Evolutionary conservation across 2,113 vertebrate genomes (phyloP).

Genomic region (Hippocampus guttulatus): DNA sequence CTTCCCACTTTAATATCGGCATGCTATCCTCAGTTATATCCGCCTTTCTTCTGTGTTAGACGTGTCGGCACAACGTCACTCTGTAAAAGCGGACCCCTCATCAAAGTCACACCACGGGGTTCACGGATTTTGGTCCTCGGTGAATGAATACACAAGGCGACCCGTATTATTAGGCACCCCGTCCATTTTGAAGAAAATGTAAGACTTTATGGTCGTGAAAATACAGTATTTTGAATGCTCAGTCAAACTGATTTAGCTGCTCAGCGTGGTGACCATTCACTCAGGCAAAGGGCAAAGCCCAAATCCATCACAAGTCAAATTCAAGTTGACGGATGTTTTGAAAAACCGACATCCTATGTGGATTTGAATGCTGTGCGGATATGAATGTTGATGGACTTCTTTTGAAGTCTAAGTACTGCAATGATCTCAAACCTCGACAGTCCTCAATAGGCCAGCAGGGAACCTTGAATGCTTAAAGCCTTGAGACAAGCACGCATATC

Average conservation of each 20-base stretch:
- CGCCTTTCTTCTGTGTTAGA: no score
- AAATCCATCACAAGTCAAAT: conserved; percentile 30
- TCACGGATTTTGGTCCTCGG: no score
- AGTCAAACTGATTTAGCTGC: conserved; percentile 15
- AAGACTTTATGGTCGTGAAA: no score
- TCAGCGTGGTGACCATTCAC: conserved; percentile 14
- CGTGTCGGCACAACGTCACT: no score
- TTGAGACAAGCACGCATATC: conserved; percentile 7
- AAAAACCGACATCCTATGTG: conserved; percentile 12
- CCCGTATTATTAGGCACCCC: no score
- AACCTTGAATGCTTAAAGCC: background rate
- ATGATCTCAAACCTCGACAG: conserved; percentile 15
- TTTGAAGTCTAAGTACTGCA: background rate
- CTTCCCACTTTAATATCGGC: no score
- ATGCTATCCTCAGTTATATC: no score
- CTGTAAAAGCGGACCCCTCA: no score
- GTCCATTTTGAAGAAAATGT: no score
- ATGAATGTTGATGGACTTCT: conserved; percentile 25
- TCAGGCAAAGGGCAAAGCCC: conserved; percentile 2
- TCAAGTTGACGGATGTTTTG: conserved; percentile 25
- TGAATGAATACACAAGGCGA: no score
- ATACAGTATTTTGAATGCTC: conserved; percentile 17
- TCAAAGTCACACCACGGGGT: no score
- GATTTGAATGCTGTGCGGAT: conserved; percentile 1
- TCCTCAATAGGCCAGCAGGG: conserved; percentile 22